Evolutionary conservation across 2,113 vertebrate genomes (phyloP).

Genomic region (Datnioides undecimradiatus): DNA sequence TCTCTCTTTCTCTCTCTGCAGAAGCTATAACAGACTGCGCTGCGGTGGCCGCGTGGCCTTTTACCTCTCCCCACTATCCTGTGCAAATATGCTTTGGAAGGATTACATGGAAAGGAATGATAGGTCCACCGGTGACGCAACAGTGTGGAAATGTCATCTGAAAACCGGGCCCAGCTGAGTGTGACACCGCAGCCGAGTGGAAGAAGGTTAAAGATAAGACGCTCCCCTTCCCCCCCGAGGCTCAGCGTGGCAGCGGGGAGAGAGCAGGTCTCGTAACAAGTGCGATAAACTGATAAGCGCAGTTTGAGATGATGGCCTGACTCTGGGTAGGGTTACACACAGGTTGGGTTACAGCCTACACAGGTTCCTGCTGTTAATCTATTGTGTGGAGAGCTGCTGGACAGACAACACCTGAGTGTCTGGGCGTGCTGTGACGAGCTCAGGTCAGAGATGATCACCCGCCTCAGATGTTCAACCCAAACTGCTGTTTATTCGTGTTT

Average conservation of each 20-base stretch:
- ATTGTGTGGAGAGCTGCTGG: neutral
- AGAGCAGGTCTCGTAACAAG: constrained; percentile 22
- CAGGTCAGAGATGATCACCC: neutral
- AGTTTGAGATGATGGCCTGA: constrained; percentile 14
- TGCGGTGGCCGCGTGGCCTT: neutral
- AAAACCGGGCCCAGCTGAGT: constrained; percentile 3
- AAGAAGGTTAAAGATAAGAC: constrained; percentile 37
- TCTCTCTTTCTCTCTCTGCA: neutral
- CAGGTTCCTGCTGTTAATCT: neutral
- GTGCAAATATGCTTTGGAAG: constrained; percentile 22
- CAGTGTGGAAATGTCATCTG: constrained; percentile 30
- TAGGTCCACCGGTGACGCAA: neutral
- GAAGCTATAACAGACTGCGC: neutral
- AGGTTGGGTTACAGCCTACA: constrained; percentile 18
- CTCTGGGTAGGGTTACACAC: constrained; percentile 23
- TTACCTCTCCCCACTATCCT: neutral
- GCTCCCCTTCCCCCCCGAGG: neutral
- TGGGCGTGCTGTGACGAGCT: no score
- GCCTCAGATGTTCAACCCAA: constrained; percentile 11
- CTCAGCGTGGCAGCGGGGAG: constrained; percentile 17
- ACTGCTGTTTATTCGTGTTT: no score
- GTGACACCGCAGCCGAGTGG: constrained; percentile 3
- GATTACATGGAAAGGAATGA: constrained; percentile 22
- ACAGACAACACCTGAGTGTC: neutral
- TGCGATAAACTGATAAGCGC: constrained; percentile 38